phyloP scores from a whole-genome alignment of 1,140 invertebrate species.

The Caerostris extrusa region DNA sequence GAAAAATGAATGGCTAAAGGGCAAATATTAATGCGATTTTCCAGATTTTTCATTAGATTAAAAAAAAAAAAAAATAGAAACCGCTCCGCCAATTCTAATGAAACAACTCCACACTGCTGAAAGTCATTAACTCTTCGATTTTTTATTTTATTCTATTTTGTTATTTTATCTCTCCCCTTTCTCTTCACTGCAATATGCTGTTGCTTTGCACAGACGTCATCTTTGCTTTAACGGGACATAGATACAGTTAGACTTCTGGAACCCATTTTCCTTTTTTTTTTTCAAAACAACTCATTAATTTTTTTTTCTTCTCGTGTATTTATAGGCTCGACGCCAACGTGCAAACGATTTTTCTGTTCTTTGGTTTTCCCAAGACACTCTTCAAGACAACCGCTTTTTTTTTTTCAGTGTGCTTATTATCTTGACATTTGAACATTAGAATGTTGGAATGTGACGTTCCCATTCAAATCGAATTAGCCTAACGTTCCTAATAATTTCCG shows the following conservation, averaged over 20 bases:
- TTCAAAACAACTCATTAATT: slow-evolving; percentile 13
- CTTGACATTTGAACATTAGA: background rate
- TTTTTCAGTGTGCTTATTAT: background rate
- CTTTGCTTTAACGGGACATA: slow-evolving; percentile 1
- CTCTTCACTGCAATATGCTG: background rate
- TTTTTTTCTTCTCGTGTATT: slow-evolving; percentile 22
- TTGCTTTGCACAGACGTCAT: background rate
- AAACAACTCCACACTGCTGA: slow-evolving; percentile 51
- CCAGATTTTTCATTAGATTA: slow-evolving; percentile 46
- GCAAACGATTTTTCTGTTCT: slow-evolving; percentile 25
- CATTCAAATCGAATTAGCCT: background rate
- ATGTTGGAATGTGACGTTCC: background rate
- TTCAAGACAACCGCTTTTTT: background rate
- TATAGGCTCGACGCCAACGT: slow-evolving; percentile 56
- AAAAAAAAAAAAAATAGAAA: slow-evolving; percentile 5
- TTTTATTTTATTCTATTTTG: slow-evolving; percentile 4
- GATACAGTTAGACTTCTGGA: slow-evolving; percentile 38
- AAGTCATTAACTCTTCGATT: slow-evolving; percentile 50
- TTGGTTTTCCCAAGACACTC: background rate
- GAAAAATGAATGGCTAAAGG: background rate
- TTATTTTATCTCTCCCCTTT: background rate
- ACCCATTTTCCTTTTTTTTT: slow-evolving; percentile 1
- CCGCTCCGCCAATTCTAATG: slow-evolving; percentile 3
- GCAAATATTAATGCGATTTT: slow-evolving; percentile 63
- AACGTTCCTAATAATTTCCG: background rate